Evolutionary conservation across 2,797 vertebrate genomes (phyloP).

Genomic region (Coreius guichenoti): DNA sequence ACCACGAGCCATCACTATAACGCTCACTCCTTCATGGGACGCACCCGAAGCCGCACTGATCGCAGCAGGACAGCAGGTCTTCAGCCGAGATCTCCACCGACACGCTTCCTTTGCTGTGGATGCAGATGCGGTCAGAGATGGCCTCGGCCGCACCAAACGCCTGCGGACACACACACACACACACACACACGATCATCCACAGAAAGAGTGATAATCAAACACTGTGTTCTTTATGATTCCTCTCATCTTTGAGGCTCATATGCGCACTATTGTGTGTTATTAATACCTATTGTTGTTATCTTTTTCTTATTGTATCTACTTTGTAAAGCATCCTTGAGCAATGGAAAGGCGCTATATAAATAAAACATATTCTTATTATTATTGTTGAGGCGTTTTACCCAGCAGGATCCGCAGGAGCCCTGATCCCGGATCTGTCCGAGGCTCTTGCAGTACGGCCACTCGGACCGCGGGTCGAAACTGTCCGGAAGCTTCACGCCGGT

Average conservation of each 20-base stretch:
- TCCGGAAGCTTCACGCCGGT: slow-evolving; percentile 79
- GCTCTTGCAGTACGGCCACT: slow-evolving; percentile 91
- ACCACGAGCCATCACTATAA: too few relatives aligned
- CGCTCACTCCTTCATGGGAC: too few relatives aligned
- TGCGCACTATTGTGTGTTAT: too few relatives aligned
- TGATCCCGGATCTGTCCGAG: slow-evolving; percentile 91
- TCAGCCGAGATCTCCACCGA: slow-evolving; percentile 91
- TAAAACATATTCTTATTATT: too few relatives aligned
- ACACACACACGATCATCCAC: too few relatives aligned
- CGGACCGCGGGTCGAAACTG: slow-evolving; percentile 85
- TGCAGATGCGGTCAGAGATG: slow-evolving; percentile 90
- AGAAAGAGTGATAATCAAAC: too few relatives aligned
- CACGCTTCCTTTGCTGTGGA: slow-evolving; percentile 81
- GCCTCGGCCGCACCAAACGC: slow-evolving; percentile 92
- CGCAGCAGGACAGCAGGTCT: slow-evolving; percentile 91
- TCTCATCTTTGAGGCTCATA: too few relatives aligned
- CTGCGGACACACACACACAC: slow-evolving; percentile 66
- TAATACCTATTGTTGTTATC: too few relatives aligned
- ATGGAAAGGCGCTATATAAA: too few relatives aligned
- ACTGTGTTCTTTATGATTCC: too few relatives aligned
- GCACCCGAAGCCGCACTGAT: slow-evolving; percentile 90
- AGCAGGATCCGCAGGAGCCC: slow-evolving; percentile 94
- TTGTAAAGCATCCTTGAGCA: too few relatives aligned
- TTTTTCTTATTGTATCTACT: too few relatives aligned
- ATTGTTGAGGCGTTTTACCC: slow-evolving; percentile 75